phyloP scores from a whole-genome alignment of 2,888 invertebrate species.

The Tetranychus truncatus region DNA sequence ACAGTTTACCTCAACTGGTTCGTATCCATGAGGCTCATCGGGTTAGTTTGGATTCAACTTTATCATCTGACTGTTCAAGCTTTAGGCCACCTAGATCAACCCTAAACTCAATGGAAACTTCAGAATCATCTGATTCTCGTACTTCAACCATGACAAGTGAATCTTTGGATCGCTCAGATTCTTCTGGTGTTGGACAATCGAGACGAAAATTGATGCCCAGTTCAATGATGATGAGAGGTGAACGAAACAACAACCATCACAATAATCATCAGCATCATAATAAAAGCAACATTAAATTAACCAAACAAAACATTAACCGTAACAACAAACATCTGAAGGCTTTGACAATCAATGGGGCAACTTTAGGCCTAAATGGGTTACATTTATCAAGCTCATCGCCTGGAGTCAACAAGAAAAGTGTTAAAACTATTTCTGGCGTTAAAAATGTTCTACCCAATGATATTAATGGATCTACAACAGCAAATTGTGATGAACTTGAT shows the following conservation, averaged over 20 bases:
- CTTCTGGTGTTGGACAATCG: not conserved
- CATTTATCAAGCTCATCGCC: not conserved
- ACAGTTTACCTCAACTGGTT: slow-evolving; percentile 44
- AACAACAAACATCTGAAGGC: not conserved
- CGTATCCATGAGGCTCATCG: slow-evolving; percentile 27
- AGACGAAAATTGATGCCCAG: not conserved
- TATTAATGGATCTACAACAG: not conserved
- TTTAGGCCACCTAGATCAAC: not conserved
- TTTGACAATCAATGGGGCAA: not conserved
- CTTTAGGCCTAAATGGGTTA: not conserved
- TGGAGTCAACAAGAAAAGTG: not conserved
- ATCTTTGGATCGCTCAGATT: not conserved
- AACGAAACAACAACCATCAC: not conserved
- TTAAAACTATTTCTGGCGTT: not conserved
- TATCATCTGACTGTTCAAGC: not conserved
- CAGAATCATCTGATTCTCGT: not conserved
- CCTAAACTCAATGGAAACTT: not conserved
- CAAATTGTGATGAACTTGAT: slow-evolving; percentile 25
- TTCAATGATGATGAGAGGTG: not conserved
- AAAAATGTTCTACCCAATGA: not conserved
- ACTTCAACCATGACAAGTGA: not conserved
- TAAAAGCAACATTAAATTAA: not conserved
- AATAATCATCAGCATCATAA: slow-evolving; percentile 1
- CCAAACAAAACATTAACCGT: not conserved
- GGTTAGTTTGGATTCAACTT: not conserved